Evolutionary conservation across 2,797 vertebrate genomes (phyloP).

Genomic region (Ctenosaura bakeri): DNA sequence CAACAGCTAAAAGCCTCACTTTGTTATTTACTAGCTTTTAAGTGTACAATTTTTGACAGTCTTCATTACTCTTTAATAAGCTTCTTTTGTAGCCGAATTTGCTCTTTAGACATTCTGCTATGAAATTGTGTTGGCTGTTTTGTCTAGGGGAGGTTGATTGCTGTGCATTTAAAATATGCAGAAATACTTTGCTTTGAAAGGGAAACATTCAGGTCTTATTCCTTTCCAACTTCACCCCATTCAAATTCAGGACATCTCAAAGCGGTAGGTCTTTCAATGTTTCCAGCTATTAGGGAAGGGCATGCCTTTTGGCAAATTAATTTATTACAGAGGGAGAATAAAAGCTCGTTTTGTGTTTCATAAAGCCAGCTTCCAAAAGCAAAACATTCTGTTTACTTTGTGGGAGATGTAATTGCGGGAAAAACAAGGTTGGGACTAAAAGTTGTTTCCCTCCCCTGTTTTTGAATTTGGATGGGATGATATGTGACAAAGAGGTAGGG

Average conservation of each 20-base stretch:
- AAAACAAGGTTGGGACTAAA: conserved; percentile 71
- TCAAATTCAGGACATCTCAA: conserved; percentile 70
- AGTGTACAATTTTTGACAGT: conserved; percentile 76
- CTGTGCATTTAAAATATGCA: conserved; percentile 73
- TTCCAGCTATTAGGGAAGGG: conserved; percentile 63
- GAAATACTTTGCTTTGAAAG: conserved; percentile 63
- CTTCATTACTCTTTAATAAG: conserved; percentile 79
- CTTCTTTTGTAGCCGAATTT: conserved; percentile 72
- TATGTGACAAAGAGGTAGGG: conserved; percentile 27
- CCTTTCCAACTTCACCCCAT: conserved; percentile 61
- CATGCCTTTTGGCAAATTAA: conserved; percentile 62
- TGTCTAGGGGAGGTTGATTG: conserved; percentile 66
- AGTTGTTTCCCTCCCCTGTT: conserved; percentile 22
- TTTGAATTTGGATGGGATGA: conserved; percentile 61
- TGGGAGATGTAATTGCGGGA: conserved; percentile 66
- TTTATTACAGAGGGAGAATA: conserved; percentile 61
- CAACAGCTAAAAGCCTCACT: conserved; percentile 76
- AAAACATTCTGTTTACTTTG: conserved; percentile 61
- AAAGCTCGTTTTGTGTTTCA: conserved; percentile 70
- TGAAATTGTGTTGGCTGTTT: conserved; percentile 58
- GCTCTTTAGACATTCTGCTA: conserved; percentile 61
- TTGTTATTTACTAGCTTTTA: conserved; percentile 78
- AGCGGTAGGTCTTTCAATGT: conserved; percentile 66
- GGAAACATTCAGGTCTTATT: conserved; percentile 59
- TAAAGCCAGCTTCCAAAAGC: conserved; percentile 65